Evolutionary conservation across 23 tunicate species (phyloP).

Genomic region (Aplidium turbinatum): DNA sequence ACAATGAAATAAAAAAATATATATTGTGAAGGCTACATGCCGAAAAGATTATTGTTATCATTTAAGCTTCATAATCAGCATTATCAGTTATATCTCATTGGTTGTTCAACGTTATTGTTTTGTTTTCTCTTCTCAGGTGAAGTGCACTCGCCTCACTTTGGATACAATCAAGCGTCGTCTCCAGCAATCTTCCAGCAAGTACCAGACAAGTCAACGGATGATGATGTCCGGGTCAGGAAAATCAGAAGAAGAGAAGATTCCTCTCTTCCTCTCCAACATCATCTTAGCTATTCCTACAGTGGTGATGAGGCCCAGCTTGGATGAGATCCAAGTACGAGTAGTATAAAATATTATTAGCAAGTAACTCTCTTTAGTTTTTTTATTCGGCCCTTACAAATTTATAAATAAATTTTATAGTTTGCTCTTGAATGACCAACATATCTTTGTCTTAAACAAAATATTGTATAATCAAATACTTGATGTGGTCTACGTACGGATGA

Average conservation of each 20-base stretch:
- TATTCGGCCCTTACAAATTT: too few relatives aligned
- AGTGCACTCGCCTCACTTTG: conserved; percentile 67
- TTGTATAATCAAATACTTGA: too few relatives aligned
- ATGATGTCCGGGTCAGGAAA: conserved; percentile 35
- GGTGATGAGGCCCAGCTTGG: conserved; percentile 68
- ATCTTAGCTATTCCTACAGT: conserved; percentile 80
- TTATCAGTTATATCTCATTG: not conserved
- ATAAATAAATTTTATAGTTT: too few relatives aligned
- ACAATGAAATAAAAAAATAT: too few relatives aligned
- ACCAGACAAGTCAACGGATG: conserved; percentile 51
- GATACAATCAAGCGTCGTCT: conserved; percentile 79
- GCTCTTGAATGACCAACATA: too few relatives aligned
- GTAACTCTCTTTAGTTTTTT: too few relatives aligned
- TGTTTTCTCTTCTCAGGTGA: conserved; percentile 47
- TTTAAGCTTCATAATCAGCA: too few relatives aligned
- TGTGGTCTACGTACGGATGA: too few relatives aligned
- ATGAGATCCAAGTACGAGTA: conserved; percentile 73
- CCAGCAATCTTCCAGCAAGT: conserved; percentile 71
- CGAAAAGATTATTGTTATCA: too few relatives aligned
- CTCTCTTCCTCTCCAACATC: conserved; percentile 74
- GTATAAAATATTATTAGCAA: too few relatives aligned
- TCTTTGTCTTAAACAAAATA: too few relatives aligned
- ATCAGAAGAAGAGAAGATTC: conserved; percentile 61
- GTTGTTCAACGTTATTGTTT: not conserved
- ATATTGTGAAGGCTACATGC: too few relatives aligned